A percentile compares a stretch with the other conserved stretches of the same genome.
Evolutionary conservation across 2,797 vertebrate species (phyloP).

Genomic region (Gymnoscopelus microlampas): DNA sequence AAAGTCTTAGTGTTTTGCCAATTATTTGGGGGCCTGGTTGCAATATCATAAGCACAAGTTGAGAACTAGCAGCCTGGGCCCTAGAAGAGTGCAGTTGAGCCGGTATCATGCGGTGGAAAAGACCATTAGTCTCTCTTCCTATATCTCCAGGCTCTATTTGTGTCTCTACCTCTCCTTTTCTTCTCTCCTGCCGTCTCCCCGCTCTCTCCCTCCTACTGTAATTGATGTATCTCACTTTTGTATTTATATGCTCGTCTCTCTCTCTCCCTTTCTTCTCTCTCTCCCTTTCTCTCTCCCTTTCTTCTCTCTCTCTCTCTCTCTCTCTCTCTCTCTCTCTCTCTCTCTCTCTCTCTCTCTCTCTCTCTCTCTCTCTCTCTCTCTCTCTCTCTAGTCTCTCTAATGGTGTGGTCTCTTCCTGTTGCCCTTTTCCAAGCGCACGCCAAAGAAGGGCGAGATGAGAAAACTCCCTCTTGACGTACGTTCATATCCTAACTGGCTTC

Average conservation of each 20-base stretch:
- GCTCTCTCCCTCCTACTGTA: background rate
- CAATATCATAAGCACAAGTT: no score
- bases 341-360: slow-evolving; percentile 35
- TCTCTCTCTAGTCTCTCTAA: slow-evolving; percentile 49
- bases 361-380: slow-evolving; percentile 22
- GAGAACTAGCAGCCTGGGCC: no score
- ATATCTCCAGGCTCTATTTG: background rate
- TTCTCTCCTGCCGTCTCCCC: background rate
- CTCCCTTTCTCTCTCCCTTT: slow-evolving; percentile 29
- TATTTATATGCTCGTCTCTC: background rate
- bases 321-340: background rate
- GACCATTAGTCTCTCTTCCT: slow-evolving; percentile 1
- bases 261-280: slow-evolving; percentile 26
- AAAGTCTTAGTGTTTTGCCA: no score
- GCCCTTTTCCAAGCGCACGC: slow-evolving; percentile 59
- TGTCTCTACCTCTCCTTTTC: background rate
- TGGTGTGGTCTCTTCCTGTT: slow-evolving; percentile 72
- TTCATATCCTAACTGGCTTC: slow-evolving; percentile 61
- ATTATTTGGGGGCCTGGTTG: no score
- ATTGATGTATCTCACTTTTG: no score
- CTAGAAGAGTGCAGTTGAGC: no score
- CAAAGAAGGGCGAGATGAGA: slow-evolving; percentile 24
- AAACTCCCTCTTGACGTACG: slow-evolving; percentile 64
- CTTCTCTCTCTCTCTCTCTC: slow-evolving; percentile 30
- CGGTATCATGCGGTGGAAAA: no score